Evolutionary conservation across 2,888 invertebrate genomes (phyloP).

Genomic region (Lacanobia wlatinum): DNA sequence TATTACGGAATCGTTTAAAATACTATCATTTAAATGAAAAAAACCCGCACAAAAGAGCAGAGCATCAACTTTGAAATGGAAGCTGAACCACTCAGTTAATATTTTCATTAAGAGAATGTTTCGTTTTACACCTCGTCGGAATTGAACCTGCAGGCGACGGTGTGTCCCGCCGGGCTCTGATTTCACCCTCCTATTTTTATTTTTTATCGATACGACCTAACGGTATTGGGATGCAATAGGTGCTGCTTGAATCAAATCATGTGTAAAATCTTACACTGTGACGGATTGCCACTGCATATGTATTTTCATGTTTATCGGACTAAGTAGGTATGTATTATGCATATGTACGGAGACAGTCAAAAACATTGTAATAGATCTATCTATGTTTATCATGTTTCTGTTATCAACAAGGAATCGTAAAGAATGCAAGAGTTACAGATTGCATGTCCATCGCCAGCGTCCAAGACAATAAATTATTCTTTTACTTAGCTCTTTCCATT

Average conservation of each 20-base stretch:
- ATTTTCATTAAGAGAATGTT: conserved; percentile 39
- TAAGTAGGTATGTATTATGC: conserved; percentile 13
- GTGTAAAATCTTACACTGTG: conserved; percentile 49
- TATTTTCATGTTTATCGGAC: conserved; percentile 14
- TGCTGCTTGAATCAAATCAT: conserved; percentile 74
- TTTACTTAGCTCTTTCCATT: conserved; percentile 29
- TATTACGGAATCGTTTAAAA: background rate
- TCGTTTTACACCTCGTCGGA: conserved; percentile 23
- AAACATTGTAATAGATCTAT: conserved; percentile 25
- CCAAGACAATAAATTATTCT: conserved; percentile 35
- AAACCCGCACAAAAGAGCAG: background rate
- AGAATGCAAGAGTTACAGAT: conserved; percentile 39
- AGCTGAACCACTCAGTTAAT: conserved; percentile 33
- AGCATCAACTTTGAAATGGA: conserved; percentile 14
- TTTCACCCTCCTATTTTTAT: conserved; percentile 81
- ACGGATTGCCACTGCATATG: conserved; percentile 30
- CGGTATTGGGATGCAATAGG: conserved; percentile 78
- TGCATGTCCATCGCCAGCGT: conserved; percentile 16
- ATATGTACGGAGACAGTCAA: background rate
- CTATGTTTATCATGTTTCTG: no score
- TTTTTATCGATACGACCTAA: conserved; percentile 85
- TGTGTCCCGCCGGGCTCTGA: conserved; percentile 75
- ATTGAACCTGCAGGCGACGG: conserved; percentile 54
- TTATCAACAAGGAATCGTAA: conserved; percentile 32
- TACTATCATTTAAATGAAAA: background rate